Conservation (phyloP, 2,797 vertebrate genomes). For the Chiloscyllium punctatum region DNA sequence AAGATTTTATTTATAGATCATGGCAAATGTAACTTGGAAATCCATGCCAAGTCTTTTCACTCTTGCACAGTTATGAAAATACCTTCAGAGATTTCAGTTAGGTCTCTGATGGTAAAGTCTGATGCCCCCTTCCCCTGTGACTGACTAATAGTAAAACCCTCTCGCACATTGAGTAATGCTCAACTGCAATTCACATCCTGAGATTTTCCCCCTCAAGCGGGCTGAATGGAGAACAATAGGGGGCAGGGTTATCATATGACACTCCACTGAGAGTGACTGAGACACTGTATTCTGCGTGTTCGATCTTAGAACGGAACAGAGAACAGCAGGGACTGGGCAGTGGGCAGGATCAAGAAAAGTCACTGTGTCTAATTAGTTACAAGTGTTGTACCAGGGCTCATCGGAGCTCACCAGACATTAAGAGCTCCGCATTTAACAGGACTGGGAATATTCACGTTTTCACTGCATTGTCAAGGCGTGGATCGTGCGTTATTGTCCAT, state of each 20-base stretch:
- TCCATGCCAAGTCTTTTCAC: background rate
- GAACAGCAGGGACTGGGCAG: background rate
- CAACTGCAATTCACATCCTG: background rate
- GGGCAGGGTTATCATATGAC: background rate
- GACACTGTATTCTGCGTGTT: no score
- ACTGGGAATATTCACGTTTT: background rate
- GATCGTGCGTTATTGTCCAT: background rate
- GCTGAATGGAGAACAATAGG: background rate
- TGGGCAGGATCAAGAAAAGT: background rate
- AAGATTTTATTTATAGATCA: background rate
- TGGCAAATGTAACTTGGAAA: background rate
- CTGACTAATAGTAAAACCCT: background rate
- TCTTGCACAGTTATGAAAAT: background rate
- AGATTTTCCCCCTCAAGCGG: background rate
- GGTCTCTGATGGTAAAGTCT: background rate
- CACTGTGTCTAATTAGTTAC: no score
- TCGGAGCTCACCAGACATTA: background rate
- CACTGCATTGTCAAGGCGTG: background rate
- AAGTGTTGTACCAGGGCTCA: background rate
- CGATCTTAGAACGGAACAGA: background rate
- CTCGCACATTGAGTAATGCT: background rate
- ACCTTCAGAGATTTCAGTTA: background rate
- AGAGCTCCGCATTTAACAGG: no score
- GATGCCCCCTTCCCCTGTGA: background rate
- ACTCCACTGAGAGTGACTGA: no score